Percentiles rank a stretch among this genome's conserved stretches.
phyloP scores from a whole-genome alignment of 30 jellyfish, hydroid and myxozoan species.

The Hydractinia echinata region DNA sequence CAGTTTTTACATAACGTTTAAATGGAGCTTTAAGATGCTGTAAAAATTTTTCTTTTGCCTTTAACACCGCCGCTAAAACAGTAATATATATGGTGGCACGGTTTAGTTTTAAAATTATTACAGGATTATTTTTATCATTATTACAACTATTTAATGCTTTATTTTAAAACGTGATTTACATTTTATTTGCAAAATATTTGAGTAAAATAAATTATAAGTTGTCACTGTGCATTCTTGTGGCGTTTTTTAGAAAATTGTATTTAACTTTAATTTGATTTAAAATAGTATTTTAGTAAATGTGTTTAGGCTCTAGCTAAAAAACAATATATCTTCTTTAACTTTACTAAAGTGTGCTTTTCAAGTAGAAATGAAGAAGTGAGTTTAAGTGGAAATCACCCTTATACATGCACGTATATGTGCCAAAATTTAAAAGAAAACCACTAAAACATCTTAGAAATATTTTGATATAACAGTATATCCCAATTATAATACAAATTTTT shows the following conservation, averaged over 20 bases:
- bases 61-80: constrained; percentile 11
- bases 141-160: not conserved
- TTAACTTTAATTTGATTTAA: no score
- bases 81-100: not conserved
- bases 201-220: not conserved
- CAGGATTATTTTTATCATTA: not conserved
- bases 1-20: constrained; percentile 13
- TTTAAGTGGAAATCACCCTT: no score
- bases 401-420: no score
- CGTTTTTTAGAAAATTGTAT: not conserved
- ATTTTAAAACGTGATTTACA: not conserved
- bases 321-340: no score
- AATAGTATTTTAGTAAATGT: no score
- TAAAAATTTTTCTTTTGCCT: constrained; percentile 14
- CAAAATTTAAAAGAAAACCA: no score
- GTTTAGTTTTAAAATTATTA: not conserved
- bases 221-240: not conserved
- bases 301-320: no score
- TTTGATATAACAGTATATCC: no score
- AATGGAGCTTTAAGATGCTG: constrained; percentile 11
- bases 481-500: no score
- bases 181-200: not conserved
- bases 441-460: no score
- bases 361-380: no score
- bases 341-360: no score